Percentiles rank a stretch among this genome's conserved stretches.
Conservation (phyloP, 2,888 invertebrate species). For the Chironomus riparius region DNA sequence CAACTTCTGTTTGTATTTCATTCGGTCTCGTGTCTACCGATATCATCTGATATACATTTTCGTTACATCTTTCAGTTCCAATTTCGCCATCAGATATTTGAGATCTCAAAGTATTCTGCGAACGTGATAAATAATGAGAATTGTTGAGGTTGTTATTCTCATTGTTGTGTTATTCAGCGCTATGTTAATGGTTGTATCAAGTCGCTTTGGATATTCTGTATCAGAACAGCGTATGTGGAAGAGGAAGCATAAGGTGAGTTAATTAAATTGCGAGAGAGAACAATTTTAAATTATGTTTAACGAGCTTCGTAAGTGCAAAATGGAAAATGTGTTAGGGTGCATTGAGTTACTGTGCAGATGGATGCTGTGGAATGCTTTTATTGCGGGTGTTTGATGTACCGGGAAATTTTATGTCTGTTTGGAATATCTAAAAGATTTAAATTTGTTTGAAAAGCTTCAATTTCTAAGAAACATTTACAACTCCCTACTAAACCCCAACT, state of each 20-base stretch:
- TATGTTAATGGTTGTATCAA: not conserved
- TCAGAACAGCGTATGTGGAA: slow-evolving; percentile 57
- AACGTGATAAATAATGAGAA: not conserved
- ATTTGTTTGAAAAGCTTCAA: no score
- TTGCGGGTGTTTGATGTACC: no score
- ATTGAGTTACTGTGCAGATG: no score
- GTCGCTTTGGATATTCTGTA: slow-evolving; percentile 52
- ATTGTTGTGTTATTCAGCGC: not conserved
- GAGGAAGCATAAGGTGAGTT: slow-evolving; percentile 46
- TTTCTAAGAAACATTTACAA: no score
- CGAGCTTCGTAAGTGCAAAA: not conserved
- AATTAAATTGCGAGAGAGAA: not conserved
- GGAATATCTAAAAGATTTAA: no score
- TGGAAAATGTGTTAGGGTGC: no score
- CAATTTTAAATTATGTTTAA: not conserved
- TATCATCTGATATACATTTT: not conserved
- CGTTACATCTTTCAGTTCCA: not conserved
- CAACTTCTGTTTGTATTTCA: not conserved
- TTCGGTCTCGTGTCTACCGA: not conserved
- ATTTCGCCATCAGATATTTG: not conserved
- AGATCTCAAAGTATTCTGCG: not conserved
- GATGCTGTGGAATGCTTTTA: no score
- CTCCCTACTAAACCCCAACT: no score
- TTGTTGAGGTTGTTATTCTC: not conserved
- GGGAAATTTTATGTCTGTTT: no score